Evolutionary conservation across 2,797 vertebrate genomes (phyloP), one percentile per base, ranked within the genome.

Genomic region (Sus cebifrons): DNA sequence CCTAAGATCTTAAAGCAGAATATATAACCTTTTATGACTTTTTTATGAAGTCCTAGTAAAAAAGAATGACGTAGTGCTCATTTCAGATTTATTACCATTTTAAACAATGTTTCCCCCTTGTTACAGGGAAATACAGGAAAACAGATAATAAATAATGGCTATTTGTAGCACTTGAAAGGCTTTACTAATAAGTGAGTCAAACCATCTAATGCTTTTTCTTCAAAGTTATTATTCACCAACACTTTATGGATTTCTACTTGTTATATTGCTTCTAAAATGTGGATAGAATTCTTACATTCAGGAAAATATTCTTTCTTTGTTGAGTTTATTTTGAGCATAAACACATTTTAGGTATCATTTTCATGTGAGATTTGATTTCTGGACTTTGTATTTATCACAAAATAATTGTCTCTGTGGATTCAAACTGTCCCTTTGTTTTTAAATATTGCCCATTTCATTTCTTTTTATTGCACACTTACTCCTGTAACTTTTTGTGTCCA

Each of bases 181-280:
- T 85, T 95, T 95, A 85, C 92, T 97, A 97, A 96, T 97, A 96
- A 96, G 62, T 89, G 65, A 90, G 27, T 89, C 90, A 96, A 95
- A 71, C 16, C 75, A 81, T 89, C 65, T 89, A 91, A 89, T 95
- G 65, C 18, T 74, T 95, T 96, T 96, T 92, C 32, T 52, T 89
- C 60, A 64, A 32, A 93, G 91, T 90, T 96, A 95, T 87, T 96
- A 87, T 86, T 96, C 82, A 90, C 25, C 56, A 86, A 81, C 6
- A 91, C 27, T 90, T 82, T 60, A 94, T 86, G 70, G 52, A 86
- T 82, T 94, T 97, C 44, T 95, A 60, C 85, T 92, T 93, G 78
- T 96, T 82, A 68, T 60, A 52, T 92, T 96, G 65, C n/a, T 94
- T 92, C 21, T 95, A 40, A 94, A 96, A 87, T 92, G 65, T 88